phyloP scores from a whole-genome alignment of 2,113 vertebrate species.

The Corythornis vintsioides region DNA sequence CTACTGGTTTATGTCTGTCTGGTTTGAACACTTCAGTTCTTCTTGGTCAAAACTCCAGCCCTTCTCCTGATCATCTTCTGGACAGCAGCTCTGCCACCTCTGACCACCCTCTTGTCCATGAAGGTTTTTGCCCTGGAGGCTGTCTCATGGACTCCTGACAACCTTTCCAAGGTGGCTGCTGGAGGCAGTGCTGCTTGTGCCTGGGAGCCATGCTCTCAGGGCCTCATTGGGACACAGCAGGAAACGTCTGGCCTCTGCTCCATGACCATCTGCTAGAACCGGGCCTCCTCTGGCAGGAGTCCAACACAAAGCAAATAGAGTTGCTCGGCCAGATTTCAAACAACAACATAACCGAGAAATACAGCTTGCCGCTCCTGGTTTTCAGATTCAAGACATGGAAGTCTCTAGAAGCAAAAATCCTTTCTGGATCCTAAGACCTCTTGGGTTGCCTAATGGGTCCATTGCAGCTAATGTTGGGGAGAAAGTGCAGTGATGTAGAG shows the following conservation, averaged over 20 bases:
- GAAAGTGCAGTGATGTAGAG: not conserved
- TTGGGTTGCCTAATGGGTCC: not conserved
- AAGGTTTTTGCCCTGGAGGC: not conserved
- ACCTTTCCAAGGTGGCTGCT: not conserved
- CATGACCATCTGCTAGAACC: conserved; percentile 51
- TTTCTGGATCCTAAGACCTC: not conserved
- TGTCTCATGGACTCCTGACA: not conserved
- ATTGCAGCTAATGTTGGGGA: not conserved
- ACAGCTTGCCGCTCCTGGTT: conserved; percentile 23
- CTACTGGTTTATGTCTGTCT: not conserved
- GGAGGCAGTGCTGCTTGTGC: not conserved
- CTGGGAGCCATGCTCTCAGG: not conserved
- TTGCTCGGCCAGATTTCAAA: conserved; percentile 64
- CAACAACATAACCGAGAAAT: conserved; percentile 60
- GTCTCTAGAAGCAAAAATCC: conserved; percentile 9
- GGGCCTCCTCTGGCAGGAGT: conserved; percentile 17
- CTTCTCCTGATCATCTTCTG: not conserved
- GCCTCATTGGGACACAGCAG: conserved; percentile 42
- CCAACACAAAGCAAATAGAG: conserved; percentile 46
- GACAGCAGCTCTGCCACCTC: not conserved
- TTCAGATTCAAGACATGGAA: not conserved
- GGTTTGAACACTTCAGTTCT: not conserved
- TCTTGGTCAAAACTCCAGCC: not conserved
- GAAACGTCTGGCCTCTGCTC: conserved; percentile 50
- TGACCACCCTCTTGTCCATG: not conserved